A percentile compares a stretch with the other conserved stretches of the same genome.
These are phyloP conservation scores for Adelphocoris suturalis DNA, from an alignment of 2,888 invertebrate species.

Conservation along the genomic window DNA sequence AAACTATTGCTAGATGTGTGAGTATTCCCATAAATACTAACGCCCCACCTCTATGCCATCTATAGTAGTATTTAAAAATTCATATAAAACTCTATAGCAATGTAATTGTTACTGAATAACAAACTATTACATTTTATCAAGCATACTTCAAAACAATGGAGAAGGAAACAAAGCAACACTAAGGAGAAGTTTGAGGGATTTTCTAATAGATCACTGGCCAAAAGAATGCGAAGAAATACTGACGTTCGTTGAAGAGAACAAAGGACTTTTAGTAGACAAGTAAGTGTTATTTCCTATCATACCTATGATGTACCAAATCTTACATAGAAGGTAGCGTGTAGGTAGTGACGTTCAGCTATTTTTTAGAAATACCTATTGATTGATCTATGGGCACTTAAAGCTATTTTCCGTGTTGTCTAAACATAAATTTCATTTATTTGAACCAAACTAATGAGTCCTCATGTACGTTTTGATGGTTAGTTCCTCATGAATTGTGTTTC, in stretches of 20 bases:
- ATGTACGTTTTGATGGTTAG: no score
- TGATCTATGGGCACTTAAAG: no score
- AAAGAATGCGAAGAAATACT: neutral
- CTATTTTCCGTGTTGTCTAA: no score
- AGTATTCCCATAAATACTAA: neutral
- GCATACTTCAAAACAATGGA: neutral
- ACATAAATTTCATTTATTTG: no score
- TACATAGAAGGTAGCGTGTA: no score
- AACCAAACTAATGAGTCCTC: no score
- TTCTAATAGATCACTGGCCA: neutral
- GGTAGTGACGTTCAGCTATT: neutral
- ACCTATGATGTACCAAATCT: neutral
- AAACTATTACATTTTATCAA: neutral
- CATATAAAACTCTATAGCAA: no score
- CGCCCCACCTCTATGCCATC: no score
- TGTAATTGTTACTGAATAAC: no score
- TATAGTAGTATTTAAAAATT: no score
- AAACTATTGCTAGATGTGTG: neutral
- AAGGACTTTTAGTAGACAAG: neutral
- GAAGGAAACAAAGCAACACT: neutral
- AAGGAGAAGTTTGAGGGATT: neutral
- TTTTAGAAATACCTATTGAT: neutral
- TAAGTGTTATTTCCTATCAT: neutral
- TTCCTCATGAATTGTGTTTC: neutral
- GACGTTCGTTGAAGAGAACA: neutral